These are phyloP conservation scores for Apis florea DNA, from an alignment of 1,140 invertebrate genomes.

Conservation along the genomic window DNA sequence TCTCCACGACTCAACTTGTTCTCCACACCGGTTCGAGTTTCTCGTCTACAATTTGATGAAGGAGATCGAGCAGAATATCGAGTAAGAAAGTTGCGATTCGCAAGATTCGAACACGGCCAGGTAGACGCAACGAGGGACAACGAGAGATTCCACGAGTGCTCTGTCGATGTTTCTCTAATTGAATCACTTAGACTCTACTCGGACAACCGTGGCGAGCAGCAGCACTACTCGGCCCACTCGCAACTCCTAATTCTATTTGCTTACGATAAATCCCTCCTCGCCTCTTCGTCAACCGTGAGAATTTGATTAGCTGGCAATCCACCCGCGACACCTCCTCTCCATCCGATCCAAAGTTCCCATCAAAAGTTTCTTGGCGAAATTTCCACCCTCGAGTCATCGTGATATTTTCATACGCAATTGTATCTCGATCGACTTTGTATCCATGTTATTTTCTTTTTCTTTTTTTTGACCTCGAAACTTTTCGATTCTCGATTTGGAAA, in stretches of 20 bases:
- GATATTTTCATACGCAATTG: too few species aligned
- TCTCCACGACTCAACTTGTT: too few species aligned
- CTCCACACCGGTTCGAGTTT: too few species aligned
- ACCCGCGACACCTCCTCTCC: neutral
- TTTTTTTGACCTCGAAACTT: too few species aligned
- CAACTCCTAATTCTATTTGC: conserved; percentile 71
- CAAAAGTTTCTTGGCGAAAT: neutral
- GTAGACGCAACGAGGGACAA: conserved; percentile 18
- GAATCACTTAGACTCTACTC: conserved; percentile 69
- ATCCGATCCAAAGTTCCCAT: conserved; percentile 20
- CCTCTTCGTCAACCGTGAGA: conserved; percentile 13
- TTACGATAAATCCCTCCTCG: conserved; percentile 69
- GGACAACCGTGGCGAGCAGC: conserved; percentile 58
- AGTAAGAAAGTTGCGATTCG: conserved; percentile 16
- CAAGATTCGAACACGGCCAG: conserved; percentile 15
- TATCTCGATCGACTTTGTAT: too few species aligned
- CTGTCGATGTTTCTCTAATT: conserved; percentile 62
- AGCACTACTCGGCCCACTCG: conserved; percentile 65
- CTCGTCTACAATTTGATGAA: too few species aligned
- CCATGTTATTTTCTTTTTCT: too few species aligned
- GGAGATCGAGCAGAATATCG: too few species aligned
- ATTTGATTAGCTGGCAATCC: conserved; percentile 64
- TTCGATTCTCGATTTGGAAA: too few species aligned
- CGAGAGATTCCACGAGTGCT: conserved; percentile 15
- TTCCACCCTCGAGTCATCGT: too few species aligned